phyloP scores from a whole-genome alignment of 2,888 invertebrate genomes.

The Drosophila meridiana region DNA sequence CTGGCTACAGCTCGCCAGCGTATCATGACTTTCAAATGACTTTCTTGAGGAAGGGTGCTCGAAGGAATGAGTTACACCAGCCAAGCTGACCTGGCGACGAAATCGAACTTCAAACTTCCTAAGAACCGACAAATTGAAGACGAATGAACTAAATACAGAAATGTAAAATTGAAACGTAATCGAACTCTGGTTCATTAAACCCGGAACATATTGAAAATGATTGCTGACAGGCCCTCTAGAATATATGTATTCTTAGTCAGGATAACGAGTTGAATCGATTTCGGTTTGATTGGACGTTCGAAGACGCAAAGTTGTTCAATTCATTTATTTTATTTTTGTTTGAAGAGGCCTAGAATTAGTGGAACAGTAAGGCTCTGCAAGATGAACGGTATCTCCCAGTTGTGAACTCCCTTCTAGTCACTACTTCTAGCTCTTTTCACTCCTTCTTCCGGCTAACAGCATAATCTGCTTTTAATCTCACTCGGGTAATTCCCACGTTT shows the following conservation, averaged over 20 bases:
- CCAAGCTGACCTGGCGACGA: not conserved
- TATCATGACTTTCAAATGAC: slow-evolving; percentile 58
- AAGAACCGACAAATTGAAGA: not conserved
- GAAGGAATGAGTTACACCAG: not conserved
- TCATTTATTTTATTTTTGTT: not conserved
- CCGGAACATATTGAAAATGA: not conserved
- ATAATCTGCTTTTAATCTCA: slow-evolving; percentile 71
- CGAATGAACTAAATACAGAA: not conserved
- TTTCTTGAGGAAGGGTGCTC: slow-evolving; percentile 17
- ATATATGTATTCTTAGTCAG: not conserved
- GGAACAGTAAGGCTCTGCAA: too few species aligned
- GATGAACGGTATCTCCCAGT: not conserved
- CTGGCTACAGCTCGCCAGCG: not conserved
- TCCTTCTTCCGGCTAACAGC: not conserved
- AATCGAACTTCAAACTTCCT: not conserved
- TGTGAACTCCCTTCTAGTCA: too few species aligned
- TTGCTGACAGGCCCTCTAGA: not conserved
- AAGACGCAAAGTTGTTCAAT: not conserved
- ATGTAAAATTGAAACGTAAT: not conserved
- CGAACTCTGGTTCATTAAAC: not conserved
- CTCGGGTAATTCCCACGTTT: slow-evolving; percentile 40
- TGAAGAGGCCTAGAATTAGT: not conserved
- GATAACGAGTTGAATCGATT: not conserved
- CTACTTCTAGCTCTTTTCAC: not conserved
- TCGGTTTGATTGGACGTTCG: not conserved